Base-by-base conservation (phyloP, 2,888 invertebrate species). In the Priocnemis perturbator region DNA sequence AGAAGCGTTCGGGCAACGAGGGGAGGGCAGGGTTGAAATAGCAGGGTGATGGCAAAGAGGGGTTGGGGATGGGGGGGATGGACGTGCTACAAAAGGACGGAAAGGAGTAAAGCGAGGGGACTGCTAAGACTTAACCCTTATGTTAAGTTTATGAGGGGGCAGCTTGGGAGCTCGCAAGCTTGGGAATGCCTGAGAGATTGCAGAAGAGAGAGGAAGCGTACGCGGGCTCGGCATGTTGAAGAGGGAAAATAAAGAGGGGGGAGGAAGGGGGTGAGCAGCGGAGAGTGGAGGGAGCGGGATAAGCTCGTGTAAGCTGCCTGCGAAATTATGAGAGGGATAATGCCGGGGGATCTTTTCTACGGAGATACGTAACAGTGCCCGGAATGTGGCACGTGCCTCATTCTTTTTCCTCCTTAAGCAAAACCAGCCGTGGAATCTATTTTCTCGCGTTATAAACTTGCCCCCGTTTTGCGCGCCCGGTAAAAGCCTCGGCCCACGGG, bases 271-370 rank as follows among this genome's bases (percentile, higher is more conserved):
- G 19, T 4, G 53, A 21, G 23, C 11, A 17, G 55, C 66, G 62
- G 69, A 50, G 56, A 53, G 67, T 60, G 59, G 56, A 67, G 67
- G 53, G 60, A 67, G 61, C 69, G 74, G 74, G 78, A 75, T 81
- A 82, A 83, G 84, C 83, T 76, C 78, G 79, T 78, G 82, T 86
- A 85, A 86, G 85, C 83, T 79, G 77, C 67, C 74, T 75, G 77
- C 77, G 76, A 84, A 85, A 85, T 85, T 86, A 86, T 83, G 82
- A 83, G 83, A 78, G 75, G 83, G 83, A 85, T 83, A 83, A 82
- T 80, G 78, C 75, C 48, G 67, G 74, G 75, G 80, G 81, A 77
- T 76, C 75, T 71, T 66, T 70, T 52, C 71, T 66, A 60, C 71
- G 63, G 71, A 71, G 71, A 79, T 79, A 77, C 63, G 62, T 67